These are phyloP conservation scores for Procambarus virginalis DNA, from an alignment of 1,140 invertebrate genomes.

Conservation along the genomic window DNA sequence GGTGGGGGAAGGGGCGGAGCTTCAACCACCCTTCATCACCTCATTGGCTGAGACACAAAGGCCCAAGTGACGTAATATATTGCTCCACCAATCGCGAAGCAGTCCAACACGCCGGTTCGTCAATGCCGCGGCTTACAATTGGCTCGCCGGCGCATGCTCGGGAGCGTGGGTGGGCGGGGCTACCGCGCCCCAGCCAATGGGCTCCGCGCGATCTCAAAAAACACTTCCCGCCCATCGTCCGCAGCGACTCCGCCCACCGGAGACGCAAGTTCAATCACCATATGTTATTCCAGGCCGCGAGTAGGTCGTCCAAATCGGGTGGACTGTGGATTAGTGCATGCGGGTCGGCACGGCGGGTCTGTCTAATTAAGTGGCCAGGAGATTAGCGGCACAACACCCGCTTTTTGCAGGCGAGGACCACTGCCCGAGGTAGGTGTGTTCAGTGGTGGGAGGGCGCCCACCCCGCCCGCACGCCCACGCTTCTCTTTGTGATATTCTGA, in stretches of 20 bases:
- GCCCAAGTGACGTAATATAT: slow-evolving; percentile 26
- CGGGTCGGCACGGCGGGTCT: slow-evolving; percentile 39
- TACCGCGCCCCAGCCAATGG: background rate
- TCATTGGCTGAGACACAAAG: slow-evolving; percentile 13
- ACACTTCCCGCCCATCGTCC: background rate
- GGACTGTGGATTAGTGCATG: slow-evolving; percentile 56
- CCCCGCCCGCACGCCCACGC: slow-evolving; percentile 23
- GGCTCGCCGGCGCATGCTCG: background rate
- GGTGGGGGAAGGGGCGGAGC: background rate
- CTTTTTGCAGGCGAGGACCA: slow-evolving; percentile 27
- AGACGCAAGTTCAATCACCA: slow-evolving; percentile 51
- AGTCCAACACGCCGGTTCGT: background rate
- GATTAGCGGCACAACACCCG: slow-evolving; percentile 33
- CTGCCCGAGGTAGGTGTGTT: slow-evolving; percentile 40
- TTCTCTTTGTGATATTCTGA: background rate
- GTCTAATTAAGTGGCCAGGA: slow-evolving; percentile 53
- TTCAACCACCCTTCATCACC: background rate
- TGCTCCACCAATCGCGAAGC: slow-evolving; percentile 11
- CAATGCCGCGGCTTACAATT: background rate
- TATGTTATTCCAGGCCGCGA: slow-evolving; percentile 53
- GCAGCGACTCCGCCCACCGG: background rate
- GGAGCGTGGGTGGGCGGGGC: background rate
- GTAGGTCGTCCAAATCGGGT: slow-evolving; percentile 53
- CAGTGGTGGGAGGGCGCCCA: slow-evolving; percentile 18
- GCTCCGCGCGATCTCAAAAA: background rate